Evolutionary conservation across 2,797 vertebrate species (phyloP).

Genomic region (Anguilla pacifica): DNA sequence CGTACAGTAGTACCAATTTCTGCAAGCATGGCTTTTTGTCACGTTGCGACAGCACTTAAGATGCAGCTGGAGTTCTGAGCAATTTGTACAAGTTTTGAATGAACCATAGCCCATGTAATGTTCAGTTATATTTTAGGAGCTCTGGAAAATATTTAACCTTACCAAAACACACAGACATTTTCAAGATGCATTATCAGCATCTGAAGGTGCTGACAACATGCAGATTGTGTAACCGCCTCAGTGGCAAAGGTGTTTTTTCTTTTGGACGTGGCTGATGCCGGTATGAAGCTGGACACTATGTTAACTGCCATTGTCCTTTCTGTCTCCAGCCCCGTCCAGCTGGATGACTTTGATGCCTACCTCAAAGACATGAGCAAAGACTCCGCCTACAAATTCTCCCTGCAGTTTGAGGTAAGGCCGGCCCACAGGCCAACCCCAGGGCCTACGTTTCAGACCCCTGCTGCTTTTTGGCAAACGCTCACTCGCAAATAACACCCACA

Average conservation of each 20-base stretch:
- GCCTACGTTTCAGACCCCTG: not conserved
- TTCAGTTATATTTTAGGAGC: not conserved
- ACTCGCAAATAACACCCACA: not conserved
- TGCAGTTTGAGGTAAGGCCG: conserved; percentile 90
- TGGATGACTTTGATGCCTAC: conserved; percentile 93
- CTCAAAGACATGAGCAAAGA: conserved; percentile 97
- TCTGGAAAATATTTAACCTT: not conserved
- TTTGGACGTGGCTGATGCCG: no score
- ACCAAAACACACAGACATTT: not conserved
- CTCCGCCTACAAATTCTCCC: conserved; percentile 95
- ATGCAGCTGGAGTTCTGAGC: not conserved
- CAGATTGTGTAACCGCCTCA: not conserved
- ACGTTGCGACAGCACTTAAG: not conserved
- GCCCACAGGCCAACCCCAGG: not conserved
- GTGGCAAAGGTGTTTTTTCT: not conserved
- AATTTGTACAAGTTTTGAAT: not conserved
- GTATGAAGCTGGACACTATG: not conserved
- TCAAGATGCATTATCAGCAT: not conserved
- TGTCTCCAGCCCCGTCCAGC: conserved; percentile 81
- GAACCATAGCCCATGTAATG: not conserved
- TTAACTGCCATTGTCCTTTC: not conserved
- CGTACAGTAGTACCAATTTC: not conserved
- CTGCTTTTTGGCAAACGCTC: not conserved
- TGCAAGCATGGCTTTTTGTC: not conserved
- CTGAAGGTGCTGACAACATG: not conserved